Evolutionary conservation across 2,888 invertebrate species (phyloP), one percentile per base, ranked within the genome.

Genomic region (Cryptocheilus praepositus): DNA sequence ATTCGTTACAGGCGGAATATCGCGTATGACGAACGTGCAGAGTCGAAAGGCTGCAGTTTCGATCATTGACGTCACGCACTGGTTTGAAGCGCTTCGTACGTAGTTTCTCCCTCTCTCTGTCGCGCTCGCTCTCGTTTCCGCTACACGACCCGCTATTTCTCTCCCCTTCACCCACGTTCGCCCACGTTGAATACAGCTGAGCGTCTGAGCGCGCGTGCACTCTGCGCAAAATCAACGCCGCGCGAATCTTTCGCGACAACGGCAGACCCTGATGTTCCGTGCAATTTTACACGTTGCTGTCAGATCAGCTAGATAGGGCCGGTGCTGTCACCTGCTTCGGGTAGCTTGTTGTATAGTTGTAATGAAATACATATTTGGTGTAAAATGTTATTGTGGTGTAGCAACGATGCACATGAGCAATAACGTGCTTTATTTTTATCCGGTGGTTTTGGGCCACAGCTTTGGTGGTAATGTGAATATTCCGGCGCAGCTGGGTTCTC

Each of bases 31-130:
- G 28, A n/a, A n/a, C 16, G 54, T 22, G 22, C n/a, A 16, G 36
- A 54, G 28, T 11, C 28, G 18, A 36, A 3, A 36, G 36, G 36
- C 13, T 5, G 36, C 61, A 61, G 59, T 68, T 63, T 67, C 64
- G 59, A 64, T 18, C 64, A 64, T 68, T 69, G 74, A 69, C 72
- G 76, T 72, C 73, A 73, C 57, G 60, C 59, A 36, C 63, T 65
- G 57, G 59, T 63, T 36, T 11, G 36, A 36, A 36, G 11, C 5
- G 25, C 25, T 25, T 25, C 25, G 25, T 25, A 25, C 25, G 25
- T 45, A 73, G 56, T 25, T 45, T 45, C 16, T 16, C 49, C 49
- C 49, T 49, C 49, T 49, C 16, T 49, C 16, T 11, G 11, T 49
- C 49, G 8, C 49, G 8, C 49, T 52, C 19, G 21, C 52, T 52